phyloP scores from a whole-genome alignment of 2,113 vertebrate genomes.

The Pelusios castaneus region DNA sequence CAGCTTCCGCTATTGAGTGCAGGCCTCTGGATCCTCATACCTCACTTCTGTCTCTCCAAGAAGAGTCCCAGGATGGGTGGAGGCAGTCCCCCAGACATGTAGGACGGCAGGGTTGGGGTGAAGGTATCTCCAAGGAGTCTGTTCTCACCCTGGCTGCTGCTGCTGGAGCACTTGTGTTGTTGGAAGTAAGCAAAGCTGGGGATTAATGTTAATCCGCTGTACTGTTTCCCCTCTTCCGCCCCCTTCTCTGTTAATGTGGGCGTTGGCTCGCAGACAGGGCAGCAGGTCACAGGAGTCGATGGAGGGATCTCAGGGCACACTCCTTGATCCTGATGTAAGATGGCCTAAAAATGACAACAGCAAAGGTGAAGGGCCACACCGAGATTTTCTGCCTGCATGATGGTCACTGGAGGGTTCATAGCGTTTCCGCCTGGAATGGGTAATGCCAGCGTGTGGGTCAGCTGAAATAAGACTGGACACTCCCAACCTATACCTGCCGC shows the following conservation, averaged over 20 bases:
- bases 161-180: not conserved
- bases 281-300: not conserved
- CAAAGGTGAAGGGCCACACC: not conserved
- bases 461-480: not conserved
- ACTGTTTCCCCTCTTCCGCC: not conserved
- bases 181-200: not conserved
- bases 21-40: not conserved
- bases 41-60: not conserved
- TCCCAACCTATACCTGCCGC: not conserved
- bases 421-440: no score
- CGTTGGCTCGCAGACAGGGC: not conserved
- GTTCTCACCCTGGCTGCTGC: accelerated
- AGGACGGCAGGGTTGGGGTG: accelerated
- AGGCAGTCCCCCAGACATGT: not conserved
- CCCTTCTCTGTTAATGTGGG: not conserved
- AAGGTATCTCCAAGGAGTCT: not conserved
- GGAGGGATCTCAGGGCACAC: not conserved
- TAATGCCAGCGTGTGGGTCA: not conserved
- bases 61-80: not conserved
- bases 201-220: not conserved
- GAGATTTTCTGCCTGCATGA: not conserved
- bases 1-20: not conserved
- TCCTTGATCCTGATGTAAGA: not conserved
- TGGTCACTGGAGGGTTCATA: accelerated
- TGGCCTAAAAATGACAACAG: constrained; percentile 43